These are phyloP conservation scores for Tragulus kanchil DNA, from an alignment of 2,113 vertebrate genomes.

Conservation along the genomic window DNA sequence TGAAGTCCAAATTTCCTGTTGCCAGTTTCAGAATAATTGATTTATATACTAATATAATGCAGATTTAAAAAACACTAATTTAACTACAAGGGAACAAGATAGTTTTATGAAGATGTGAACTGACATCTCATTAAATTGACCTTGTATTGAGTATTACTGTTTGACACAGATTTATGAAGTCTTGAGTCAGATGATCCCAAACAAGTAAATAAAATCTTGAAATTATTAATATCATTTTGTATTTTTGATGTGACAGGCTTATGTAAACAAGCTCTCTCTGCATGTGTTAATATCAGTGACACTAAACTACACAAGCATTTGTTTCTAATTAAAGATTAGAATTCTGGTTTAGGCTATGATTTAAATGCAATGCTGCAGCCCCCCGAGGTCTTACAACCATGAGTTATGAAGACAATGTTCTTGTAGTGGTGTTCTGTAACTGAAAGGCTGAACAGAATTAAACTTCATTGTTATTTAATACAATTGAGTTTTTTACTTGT, in stretches of 20 bases:
- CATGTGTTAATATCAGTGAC: conserved; percentile 41
- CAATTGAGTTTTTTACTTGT: not conserved
- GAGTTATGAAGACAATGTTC: not conserved
- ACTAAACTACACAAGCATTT: not conserved
- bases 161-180: conserved; percentile 41
- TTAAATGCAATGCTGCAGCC: conserved; percentile 18
- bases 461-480: not conserved
- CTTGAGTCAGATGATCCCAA: not conserved
- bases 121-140: conserved; percentile 29
- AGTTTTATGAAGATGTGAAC: conserved; percentile 51
- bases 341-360: not conserved
- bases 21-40: conserved; percentile 26
- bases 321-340: not conserved
- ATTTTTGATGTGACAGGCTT: not conserved
- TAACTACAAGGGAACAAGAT: conserved; percentile 22
- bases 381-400: not conserved
- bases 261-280: not conserved
- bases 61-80: conserved; percentile 32
- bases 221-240: conserved; percentile 51
- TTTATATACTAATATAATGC: conserved; percentile 48
- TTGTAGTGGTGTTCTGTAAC: not conserved
- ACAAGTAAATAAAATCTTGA: conserved; percentile 26
- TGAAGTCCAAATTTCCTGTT: conserved; percentile 54
- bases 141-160: conserved; percentile 22
- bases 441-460: conserved; percentile 6